A percentile compares a stretch with the other conserved stretches of the same genome.
These are phyloP conservation scores for Epinephelus lanceolatus DNA, from an alignment of 2,113 vertebrate genomes.

Conservation along the genomic window DNA sequence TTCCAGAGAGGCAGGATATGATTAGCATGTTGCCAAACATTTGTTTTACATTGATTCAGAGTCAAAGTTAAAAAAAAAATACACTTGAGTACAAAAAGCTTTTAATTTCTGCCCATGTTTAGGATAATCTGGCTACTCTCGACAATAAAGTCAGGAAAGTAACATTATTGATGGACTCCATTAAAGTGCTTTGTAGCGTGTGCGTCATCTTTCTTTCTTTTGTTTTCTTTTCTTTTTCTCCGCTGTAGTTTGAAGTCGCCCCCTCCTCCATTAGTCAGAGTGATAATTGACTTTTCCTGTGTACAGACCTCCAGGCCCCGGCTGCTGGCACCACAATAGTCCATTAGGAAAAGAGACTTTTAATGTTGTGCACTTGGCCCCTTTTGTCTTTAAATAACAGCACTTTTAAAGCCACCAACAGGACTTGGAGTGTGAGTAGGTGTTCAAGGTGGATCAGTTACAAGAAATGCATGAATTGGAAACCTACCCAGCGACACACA, in stretches of 20 bases:
- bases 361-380: constrained; percentile 54
- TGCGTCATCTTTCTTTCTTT: constrained; percentile 67
- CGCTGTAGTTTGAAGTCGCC: constrained; percentile 62
- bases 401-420: constrained; percentile 32
- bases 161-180: constrained; percentile 77
- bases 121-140: constrained; percentile 64
- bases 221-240: constrained; percentile 72
- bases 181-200: constrained; percentile 74
- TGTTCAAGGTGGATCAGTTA: constrained; percentile 16
- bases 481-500: constrained; percentile 7
- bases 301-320: constrained; percentile 65
- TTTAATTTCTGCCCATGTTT: constrained; percentile 63
- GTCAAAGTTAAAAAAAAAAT: constrained; percentile 62
- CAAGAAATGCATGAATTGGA: constrained; percentile 33
- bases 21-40: constrained; percentile 79
- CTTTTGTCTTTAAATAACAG: constrained; percentile 59
- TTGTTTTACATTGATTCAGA: constrained; percentile 80
- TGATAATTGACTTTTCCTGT: constrained; percentile 81
- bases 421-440: not conserved
- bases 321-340: constrained; percentile 62
- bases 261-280: constrained; percentile 66
- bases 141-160: constrained; percentile 65
- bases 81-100: constrained; percentile 30
- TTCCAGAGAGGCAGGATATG: constrained; percentile 65
- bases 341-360: constrained; percentile 68